These are phyloP conservation scores for Dryococelus australis DNA, from an alignment of 2,888 invertebrate genomes.

Conservation along the genomic window DNA sequence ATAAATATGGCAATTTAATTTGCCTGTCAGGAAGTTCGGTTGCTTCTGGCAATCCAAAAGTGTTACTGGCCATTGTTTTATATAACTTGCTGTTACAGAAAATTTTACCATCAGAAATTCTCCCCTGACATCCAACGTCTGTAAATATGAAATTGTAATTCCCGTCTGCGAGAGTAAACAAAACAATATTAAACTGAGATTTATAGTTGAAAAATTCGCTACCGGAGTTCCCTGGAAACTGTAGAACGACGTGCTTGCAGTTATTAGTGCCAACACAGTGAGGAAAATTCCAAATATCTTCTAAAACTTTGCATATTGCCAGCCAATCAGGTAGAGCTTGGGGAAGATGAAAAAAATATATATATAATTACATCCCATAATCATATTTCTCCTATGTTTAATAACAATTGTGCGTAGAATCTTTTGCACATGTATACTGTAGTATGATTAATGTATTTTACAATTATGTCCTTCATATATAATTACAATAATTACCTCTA, in stretches of 20 bases:
- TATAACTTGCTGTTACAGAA: too few species aligned
- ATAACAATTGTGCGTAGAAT: too few species aligned
- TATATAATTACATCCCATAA: not conserved
- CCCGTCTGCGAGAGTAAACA: not conserved
- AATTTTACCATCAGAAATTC: not conserved
- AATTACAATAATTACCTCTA: too few species aligned
- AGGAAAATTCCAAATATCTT: not conserved
- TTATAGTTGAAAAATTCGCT: not conserved
- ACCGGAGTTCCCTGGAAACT: not conserved
- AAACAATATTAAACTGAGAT: not conserved
- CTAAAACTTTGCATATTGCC: not conserved
- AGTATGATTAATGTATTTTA: too few species aligned
- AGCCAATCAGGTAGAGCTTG: not conserved
- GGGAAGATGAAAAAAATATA: slow-evolving; percentile 25
- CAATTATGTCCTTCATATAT: too few species aligned
- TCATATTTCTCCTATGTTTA: too few species aligned
- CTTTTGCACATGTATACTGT: too few species aligned
- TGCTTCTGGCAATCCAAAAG: not conserved
- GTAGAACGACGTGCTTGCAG: not conserved
- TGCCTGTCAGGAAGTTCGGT: not conserved
- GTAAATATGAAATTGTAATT: not conserved
- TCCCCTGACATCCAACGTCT: not conserved
- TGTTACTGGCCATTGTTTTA: slow-evolving; percentile 1
- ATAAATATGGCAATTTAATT: slow-evolving; percentile 31
- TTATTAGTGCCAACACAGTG: not conserved